phyloP scores from a whole-genome alignment of 2,113 vertebrate species.

The Cryptotis parvus region DNA sequence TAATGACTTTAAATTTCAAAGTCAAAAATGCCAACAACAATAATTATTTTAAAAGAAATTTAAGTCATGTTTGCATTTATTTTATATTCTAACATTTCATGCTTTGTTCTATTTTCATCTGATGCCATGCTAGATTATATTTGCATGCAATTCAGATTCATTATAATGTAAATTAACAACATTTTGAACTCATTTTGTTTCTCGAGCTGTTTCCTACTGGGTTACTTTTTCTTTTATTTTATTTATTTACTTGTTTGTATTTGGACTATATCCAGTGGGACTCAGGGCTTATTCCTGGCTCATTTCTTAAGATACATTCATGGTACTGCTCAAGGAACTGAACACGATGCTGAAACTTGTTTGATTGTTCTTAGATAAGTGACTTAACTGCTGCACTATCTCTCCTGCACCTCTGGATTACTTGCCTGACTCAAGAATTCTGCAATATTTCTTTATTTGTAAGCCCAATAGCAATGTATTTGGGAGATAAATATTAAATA shows the following conservation, averaged over 20 bases:
- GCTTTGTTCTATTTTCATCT: background rate
- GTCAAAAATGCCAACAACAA: background rate
- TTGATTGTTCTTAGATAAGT: no score
- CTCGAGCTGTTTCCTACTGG: background rate
- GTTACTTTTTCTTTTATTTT: background rate
- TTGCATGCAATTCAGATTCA: background rate
- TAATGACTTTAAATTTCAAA: background rate
- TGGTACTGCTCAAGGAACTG: no score
- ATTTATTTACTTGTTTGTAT: no score
- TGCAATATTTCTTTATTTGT: background rate
- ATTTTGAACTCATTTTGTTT: background rate
- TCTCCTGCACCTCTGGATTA: no score
- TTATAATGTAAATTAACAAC: constrained; percentile 5
- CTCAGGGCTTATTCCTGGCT: no score
- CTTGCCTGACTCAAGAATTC: background rate
- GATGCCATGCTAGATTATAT: background rate
- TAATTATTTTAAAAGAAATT: background rate
- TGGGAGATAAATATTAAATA: background rate
- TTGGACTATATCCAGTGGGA: no score
- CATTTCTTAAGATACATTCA: no score
- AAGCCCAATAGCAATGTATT: background rate
- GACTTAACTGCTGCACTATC: no score
- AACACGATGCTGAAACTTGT: no score
- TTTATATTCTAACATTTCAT: background rate
- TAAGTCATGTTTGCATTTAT: background rate